phyloP scores from a whole-genome alignment of 2,797 vertebrate species.

The Orestias chungarensis region DNA sequence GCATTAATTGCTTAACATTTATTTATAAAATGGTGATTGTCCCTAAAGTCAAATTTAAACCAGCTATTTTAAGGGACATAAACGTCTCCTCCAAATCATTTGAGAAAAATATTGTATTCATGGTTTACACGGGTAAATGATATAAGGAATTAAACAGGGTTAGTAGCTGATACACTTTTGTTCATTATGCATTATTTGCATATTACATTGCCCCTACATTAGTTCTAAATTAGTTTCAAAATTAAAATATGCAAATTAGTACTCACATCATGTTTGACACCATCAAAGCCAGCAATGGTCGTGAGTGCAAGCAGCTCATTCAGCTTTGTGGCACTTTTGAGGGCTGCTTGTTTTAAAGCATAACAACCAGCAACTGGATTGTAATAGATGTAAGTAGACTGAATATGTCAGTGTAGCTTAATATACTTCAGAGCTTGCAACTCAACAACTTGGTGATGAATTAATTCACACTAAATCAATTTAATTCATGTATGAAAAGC shows the following conservation, averaged over 20 bases:
- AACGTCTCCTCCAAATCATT: conserved; percentile 33
- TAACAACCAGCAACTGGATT: neutral
- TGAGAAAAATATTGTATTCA: conserved; percentile 33
- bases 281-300: conserved; percentile 34
- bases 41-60: neutral
- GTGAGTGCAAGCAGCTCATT: conserved; percentile 27
- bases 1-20: neutral
- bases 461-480: neutral
- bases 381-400: neutral
- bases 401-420: neutral
- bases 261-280: conserved; percentile 53
- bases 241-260: conserved; percentile 72
- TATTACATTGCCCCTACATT: conserved; percentile 62
- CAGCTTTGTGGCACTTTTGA: conserved; percentile 27
- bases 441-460: neutral
- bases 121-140: conserved; percentile 44
- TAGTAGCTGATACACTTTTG: conserved; percentile 44
- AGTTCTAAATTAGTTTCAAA: conserved; percentile 69
- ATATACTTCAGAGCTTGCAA: neutral
- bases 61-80: conserved; percentile 14
- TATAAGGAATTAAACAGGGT: conserved; percentile 37
- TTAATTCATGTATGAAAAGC: neutral
- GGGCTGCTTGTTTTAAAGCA: conserved; percentile 4
- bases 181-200: conserved; percentile 66
- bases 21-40: neutral